These are phyloP conservation scores for Cryptotermes secundus DNA, from an alignment of 1,140 invertebrate genomes.

Conservation along the genomic window DNA sequence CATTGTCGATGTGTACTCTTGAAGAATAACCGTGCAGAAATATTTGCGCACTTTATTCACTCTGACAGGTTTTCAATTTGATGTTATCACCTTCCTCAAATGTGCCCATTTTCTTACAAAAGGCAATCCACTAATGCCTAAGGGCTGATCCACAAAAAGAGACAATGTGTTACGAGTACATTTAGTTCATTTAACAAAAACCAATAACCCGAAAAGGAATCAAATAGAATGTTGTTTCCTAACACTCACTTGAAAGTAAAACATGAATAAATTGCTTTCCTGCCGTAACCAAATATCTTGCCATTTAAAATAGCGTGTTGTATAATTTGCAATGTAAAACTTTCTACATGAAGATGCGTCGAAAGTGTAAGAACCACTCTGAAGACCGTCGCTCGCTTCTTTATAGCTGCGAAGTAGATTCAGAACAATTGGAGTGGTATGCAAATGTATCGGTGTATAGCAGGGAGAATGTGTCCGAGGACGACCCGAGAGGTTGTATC, in stretches of 20 bases:
- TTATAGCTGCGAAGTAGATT: not conserved
- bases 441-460: constrained; percentile 9
- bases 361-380: no score
- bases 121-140: not conserved
- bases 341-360: not conserved
- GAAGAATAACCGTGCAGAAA: no score
- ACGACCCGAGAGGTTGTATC: not conserved
- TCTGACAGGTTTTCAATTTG: no score
- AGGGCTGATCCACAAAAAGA: not conserved
- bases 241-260: not conserved
- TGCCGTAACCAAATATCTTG: not conserved
- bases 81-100: no score
- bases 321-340: not conserved
- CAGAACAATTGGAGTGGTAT: not conserved
- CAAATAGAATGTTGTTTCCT: not conserved
- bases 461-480: no score
- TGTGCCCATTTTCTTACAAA: no score
- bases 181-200: not conserved
- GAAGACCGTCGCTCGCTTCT: not conserved
- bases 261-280: not conserved
- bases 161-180: not conserved
- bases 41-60: no score
- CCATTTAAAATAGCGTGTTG: not conserved
- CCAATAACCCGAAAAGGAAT: not conserved
- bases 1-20: no score